Evolutionary conservation across 1,140 invertebrate genomes (phyloP).

Genomic region (Ips typographus): DNA sequence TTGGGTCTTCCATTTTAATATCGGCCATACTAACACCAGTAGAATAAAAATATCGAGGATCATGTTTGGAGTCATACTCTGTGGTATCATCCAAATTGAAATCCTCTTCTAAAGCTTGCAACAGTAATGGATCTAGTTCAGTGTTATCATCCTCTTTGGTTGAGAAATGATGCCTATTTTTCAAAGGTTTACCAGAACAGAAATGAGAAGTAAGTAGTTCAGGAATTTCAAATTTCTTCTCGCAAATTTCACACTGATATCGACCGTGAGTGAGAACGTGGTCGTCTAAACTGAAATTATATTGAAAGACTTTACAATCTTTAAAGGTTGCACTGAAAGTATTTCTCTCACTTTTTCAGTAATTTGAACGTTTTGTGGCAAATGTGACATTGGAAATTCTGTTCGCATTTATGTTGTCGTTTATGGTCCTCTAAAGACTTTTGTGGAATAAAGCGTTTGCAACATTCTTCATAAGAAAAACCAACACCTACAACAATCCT

Average conservation of each 20-base stretch:
- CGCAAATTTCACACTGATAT: constrained; percentile 35
- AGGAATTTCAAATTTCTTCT: constrained; percentile 37
- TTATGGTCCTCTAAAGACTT: constrained; percentile 13
- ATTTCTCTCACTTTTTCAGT: constrained; percentile 19
- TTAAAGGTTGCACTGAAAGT: not conserved
- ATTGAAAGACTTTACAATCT: not conserved
- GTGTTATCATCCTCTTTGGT: not conserved
- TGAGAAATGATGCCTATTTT: not conserved
- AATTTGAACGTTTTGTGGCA: constrained; percentile 31
- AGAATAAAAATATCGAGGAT: too few species aligned
- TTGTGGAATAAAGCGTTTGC: constrained; percentile 32
- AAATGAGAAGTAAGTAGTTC: constrained; percentile 28
- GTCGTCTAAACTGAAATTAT: constrained; percentile 26
- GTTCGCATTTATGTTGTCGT: constrained; percentile 5
- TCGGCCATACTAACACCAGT: not conserved
- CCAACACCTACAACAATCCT: constrained; percentile 10
- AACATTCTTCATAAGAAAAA: constrained; percentile 25
- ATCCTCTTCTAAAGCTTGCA: not conserved
- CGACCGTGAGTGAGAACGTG: constrained; percentile 33
- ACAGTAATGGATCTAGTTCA: not conserved
- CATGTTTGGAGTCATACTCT: too few species aligned
- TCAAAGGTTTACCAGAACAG: constrained; percentile 17
- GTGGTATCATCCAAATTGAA: too few species aligned
- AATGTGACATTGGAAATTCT: constrained; percentile 31
- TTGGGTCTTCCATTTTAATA: constrained; percentile 10